Percentiles rank a stretch among this genome's conserved stretches.
Evolutionary conservation across 1,140 invertebrate genomes (phyloP).

Genomic region (Orius laevigatus): DNA sequence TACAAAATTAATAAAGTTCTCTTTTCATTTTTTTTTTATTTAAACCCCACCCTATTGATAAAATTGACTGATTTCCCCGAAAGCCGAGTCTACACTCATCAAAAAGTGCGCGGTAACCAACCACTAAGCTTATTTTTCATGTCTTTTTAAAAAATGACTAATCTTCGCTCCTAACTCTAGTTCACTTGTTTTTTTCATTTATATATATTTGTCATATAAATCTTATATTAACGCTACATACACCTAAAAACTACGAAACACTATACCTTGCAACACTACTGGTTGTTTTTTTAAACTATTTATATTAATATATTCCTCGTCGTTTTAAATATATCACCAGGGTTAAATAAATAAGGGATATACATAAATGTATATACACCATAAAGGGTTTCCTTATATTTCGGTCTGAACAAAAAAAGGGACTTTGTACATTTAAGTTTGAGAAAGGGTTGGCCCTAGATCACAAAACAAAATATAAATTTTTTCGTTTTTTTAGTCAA

Average conservation of each 20-base stretch:
- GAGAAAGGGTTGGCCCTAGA: not conserved
- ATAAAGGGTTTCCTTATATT: not conserved
- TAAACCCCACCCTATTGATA: not conserved
- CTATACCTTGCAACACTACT: conserved; percentile 7
- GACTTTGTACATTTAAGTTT: conserved; percentile 1
- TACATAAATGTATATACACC: conserved; percentile 10
- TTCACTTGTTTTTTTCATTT: conserved; percentile 10
- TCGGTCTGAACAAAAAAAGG: conserved; percentile 7
- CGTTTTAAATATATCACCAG: conserved; percentile 10
- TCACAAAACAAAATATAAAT: not conserved
- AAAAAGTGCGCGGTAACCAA: not conserved
- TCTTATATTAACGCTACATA: conserved; percentile 7
- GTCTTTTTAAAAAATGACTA: conserved; percentile 6
- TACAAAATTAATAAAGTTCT: not conserved
- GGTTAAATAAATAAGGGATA: conserved; percentile 12
- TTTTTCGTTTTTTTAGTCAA: not conserved
- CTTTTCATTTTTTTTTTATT: not conserved
- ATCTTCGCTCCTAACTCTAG: conserved; percentile 9
- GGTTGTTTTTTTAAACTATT: conserved; percentile 9
- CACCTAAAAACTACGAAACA: conserved; percentile 13
- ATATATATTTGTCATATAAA: conserved; percentile 14
- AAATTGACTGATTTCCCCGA: conserved; percentile 7
- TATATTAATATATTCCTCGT: conserved; percentile 10
- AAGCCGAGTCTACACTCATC: not conserved
- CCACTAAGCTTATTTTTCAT: not conserved